These are phyloP conservation scores for Craseonycteris thonglongyai DNA, from an alignment of 2,113 vertebrate species.

Conservation along the genomic window DNA sequence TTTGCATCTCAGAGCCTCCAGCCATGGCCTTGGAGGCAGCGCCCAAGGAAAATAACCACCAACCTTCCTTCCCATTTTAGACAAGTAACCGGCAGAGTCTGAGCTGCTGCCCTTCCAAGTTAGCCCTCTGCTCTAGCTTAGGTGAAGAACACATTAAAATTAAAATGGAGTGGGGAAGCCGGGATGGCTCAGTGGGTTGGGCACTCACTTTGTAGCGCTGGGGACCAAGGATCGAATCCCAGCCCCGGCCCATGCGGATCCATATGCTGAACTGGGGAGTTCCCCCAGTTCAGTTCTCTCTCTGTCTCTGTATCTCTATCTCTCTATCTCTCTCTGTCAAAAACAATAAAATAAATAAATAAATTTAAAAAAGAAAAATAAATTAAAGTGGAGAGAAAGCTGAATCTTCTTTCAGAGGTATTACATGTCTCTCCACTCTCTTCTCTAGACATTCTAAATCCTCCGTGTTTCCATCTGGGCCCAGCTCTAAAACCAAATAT, in stretches of 20 bases:
- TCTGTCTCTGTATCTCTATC: too few relatives aligned
- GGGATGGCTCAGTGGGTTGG: too few relatives aligned
- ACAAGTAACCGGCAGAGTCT: background rate
- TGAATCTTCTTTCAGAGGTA: background rate
- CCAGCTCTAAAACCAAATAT: background rate
- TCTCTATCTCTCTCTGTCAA: too few relatives aligned
- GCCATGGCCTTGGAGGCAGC: background rate
- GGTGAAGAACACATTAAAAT: too few relatives aligned
- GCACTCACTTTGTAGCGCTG: too few relatives aligned
- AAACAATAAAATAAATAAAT: too few relatives aligned
- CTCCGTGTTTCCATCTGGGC: background rate
- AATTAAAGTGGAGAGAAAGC: background rate
- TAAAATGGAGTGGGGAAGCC: too few relatives aligned
- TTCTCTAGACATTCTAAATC: background rate
- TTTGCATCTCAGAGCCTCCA: background rate
- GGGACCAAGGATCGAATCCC: too few relatives aligned
- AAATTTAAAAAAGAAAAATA: too few relatives aligned
- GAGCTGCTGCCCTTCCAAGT: background rate
- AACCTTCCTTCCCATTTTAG: background rate
- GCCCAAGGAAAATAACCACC: background rate
- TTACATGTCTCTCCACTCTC: background rate
- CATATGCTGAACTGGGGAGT: too few relatives aligned
- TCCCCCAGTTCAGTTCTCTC: too few relatives aligned
- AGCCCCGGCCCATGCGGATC: too few relatives aligned
- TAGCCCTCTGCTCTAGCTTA: background rate